phyloP scores from a whole-genome alignment of 2,113 vertebrate species.

The Myanophis thanlyinensis region DNA sequence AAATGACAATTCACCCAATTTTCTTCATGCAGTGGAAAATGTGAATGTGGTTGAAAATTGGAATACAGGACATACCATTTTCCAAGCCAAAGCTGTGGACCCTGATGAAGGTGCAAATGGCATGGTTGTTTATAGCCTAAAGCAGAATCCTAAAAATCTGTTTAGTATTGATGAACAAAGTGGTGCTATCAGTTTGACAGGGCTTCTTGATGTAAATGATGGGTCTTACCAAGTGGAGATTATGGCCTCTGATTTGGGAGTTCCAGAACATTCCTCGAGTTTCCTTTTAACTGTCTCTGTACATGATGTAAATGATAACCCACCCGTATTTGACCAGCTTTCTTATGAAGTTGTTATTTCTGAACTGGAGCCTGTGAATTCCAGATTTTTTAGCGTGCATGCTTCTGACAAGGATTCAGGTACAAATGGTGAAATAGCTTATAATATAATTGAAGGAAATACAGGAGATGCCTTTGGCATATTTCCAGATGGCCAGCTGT shows the following conservation, averaged over 20 bases:
- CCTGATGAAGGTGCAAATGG: slow-evolving; percentile 91
- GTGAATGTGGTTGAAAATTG: slow-evolving; percentile 95
- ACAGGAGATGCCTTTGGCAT: slow-evolving; percentile 89
- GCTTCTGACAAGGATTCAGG: slow-evolving; percentile 93
- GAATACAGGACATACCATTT: slow-evolving; percentile 90
- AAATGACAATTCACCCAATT: slow-evolving; percentile 94
- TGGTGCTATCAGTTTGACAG: slow-evolving; percentile 84
- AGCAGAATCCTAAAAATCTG: slow-evolving; percentile 86
- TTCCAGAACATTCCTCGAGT: slow-evolving; percentile 84
- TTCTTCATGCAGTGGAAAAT: slow-evolving; percentile 84
- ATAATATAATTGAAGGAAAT: slow-evolving; percentile 88
- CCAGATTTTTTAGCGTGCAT: slow-evolving; percentile 92
- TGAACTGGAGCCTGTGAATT: slow-evolving; percentile 94
- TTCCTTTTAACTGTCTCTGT: slow-evolving; percentile 89
- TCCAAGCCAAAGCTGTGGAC: slow-evolving; percentile 90
- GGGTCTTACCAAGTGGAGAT: slow-evolving; percentile 93
- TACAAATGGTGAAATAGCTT: slow-evolving; percentile 91
- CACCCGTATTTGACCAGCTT: slow-evolving; percentile 92
- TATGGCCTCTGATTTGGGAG: slow-evolving; percentile 85
- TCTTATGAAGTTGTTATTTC: slow-evolving; percentile 91
- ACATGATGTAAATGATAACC: slow-evolving; percentile 95
- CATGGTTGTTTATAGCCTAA: slow-evolving; percentile 86
- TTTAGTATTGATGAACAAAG: slow-evolving; percentile 85
- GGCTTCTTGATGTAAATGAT: slow-evolving; percentile 83
- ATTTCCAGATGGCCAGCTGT: slow-evolving; percentile 95